These are phyloP conservation scores for Macrobrachium rosenbergii DNA, from an alignment of 1,140 invertebrate genomes.

Conservation along the genomic window DNA sequence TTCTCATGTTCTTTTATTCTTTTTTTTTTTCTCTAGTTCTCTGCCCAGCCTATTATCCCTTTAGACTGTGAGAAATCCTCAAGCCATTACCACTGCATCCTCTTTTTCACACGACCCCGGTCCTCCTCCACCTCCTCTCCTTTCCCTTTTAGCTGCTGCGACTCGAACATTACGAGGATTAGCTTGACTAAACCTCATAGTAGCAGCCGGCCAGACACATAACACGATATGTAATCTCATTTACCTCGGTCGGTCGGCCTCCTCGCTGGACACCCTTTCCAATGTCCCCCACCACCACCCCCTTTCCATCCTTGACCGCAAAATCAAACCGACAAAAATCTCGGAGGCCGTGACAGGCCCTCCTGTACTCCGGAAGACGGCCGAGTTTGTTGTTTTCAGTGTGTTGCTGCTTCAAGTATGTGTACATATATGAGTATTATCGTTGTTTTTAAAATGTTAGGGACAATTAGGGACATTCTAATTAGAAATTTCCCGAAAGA, in stretches of 20 bases:
- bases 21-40: too few relatives aligned
- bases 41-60: not conserved
- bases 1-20: too few relatives aligned
- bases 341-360: not conserved
- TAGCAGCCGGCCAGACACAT: not conserved
- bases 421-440: too few relatives aligned
- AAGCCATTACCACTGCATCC: not conserved
- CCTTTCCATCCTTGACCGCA: not conserved
- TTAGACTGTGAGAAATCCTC: not conserved
- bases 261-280: too few relatives aligned
- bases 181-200: not conserved
- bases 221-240: slow-evolving; percentile 19
- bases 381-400: too few relatives aligned
- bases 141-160: not conserved
- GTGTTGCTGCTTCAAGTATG: too few relatives aligned
- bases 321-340: slow-evolving; percentile 23
- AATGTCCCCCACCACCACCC: too few relatives aligned
- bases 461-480: too few relatives aligned
- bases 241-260: slow-evolving; percentile 2
- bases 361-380: too few relatives aligned
- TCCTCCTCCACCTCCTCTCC: not conserved
- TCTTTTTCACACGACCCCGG: not conserved
- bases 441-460: too few relatives aligned
- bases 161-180: not conserved
- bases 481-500: too few relatives aligned